Percentiles rank a stretch among this genome's conserved stretches.
These are phyloP conservation scores for Andricus quercusramuli DNA, from an alignment of 2,888 invertebrate genomes.

Conservation along the genomic window DNA sequence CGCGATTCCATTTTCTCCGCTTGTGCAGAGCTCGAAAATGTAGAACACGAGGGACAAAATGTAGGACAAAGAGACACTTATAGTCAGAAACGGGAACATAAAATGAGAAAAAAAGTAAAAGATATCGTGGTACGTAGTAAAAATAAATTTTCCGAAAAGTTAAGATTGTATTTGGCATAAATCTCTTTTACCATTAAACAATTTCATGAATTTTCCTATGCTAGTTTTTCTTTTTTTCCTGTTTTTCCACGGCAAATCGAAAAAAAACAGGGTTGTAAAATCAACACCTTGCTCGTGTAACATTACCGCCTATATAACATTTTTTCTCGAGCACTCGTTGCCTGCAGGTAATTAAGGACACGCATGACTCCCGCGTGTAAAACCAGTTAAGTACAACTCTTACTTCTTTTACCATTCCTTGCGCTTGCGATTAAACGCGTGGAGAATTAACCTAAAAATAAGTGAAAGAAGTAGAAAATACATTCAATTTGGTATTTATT, in stretches of 20 bases:
- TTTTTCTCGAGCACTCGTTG: not conserved
- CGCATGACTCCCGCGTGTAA: constrained; percentile 36
- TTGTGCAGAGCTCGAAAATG: constrained; percentile 27
- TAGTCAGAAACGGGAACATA: constrained; percentile 18
- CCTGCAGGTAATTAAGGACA: constrained; percentile 32
- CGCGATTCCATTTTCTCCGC: constrained; percentile 28
- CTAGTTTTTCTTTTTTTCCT: not conserved
- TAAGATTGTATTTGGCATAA: no score
- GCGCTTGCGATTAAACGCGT: not conserved
- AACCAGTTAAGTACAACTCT: constrained; percentile 33
- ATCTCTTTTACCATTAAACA: not conserved
- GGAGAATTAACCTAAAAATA: not conserved
- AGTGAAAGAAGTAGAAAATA: not conserved
- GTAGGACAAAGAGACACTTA: constrained; percentile 33
- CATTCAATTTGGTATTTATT: no score
- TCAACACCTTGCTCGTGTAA: constrained; percentile 36
- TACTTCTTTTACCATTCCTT: constrained; percentile 24
- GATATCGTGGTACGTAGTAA: not conserved
- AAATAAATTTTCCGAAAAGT: not conserved
- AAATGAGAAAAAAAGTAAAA: not conserved
- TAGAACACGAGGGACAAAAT: constrained; percentile 26
- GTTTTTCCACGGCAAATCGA: not conserved
- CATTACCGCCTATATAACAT: constrained; percentile 29
- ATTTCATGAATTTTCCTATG: not conserved
- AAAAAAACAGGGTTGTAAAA: constrained; percentile 24